Evolutionary conservation across 2,888 invertebrate genomes (phyloP).

Genomic region (Crocallis elinguaria): DNA sequence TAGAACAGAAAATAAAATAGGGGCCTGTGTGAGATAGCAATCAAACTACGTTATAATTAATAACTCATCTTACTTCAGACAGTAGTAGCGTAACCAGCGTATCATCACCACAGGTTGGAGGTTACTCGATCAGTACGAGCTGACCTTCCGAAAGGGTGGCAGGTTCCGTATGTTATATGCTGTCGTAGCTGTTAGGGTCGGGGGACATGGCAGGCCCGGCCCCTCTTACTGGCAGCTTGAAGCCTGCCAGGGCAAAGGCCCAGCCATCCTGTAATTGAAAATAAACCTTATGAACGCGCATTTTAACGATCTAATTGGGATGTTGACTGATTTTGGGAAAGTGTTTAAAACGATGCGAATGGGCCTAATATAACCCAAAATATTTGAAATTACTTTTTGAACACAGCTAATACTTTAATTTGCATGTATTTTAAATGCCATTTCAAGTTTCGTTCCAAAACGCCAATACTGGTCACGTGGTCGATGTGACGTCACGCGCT

Average conservation of each 20-base stretch:
- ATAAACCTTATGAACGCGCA: not conserved
- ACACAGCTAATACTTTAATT: too few species aligned
- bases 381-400: too few species aligned
- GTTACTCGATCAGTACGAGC: constrained; percentile 69
- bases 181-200: constrained; percentile 81
- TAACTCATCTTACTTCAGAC: not conserved
- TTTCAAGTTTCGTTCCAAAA: too few species aligned
- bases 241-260: constrained; percentile 85
- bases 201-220: constrained; percentile 62
- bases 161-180: constrained; percentile 78
- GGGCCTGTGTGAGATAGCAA: not conserved
- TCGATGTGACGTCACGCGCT: too few species aligned
- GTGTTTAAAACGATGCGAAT: too few species aligned
- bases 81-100: constrained; percentile 28
- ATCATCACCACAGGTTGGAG: constrained; percentile 25
- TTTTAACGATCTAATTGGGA: too few species aligned
- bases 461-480: too few species aligned
- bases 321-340: too few species aligned
- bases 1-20: too few species aligned
- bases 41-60: not conserved
- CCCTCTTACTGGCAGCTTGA: constrained; percentile 75
- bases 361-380: too few species aligned
- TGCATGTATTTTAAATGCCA: too few species aligned
- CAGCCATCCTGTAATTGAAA: constrained; percentile 86
- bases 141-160: constrained; percentile 64